These are phyloP conservation scores for Spermophilus dauricus DNA, from an alignment of 2,113 vertebrate genomes.

Conservation along the genomic window DNA sequence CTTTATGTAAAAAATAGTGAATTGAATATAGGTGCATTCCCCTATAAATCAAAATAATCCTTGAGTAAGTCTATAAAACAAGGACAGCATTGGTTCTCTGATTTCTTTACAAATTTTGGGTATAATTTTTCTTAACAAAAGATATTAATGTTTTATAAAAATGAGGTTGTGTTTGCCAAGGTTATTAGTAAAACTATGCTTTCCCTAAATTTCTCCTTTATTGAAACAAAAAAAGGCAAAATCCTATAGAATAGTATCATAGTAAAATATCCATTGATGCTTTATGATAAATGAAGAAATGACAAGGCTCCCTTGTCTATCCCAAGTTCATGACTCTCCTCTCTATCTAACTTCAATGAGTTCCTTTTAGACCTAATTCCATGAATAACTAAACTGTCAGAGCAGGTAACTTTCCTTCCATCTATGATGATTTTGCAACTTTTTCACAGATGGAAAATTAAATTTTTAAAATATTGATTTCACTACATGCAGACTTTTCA, in stretches of 20 bases:
- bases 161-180: background rate
- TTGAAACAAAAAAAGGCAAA: conserved; percentile 35
- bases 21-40: background rate
- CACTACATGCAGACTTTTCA: background rate
- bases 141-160: background rate
- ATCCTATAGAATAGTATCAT: background rate
- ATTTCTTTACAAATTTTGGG: background rate
- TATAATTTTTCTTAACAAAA: conserved; percentile 12
- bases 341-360: background rate
- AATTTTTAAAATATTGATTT: conserved; percentile 22
- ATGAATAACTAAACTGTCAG: background rate
- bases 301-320: background rate
- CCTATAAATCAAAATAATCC: background rate
- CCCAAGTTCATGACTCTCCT: background rate
- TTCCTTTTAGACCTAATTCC: background rate
- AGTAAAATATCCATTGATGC: background rate
- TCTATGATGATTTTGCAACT: background rate
- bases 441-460: background rate
- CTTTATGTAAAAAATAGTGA: background rate
- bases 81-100: background rate
- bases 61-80: background rate
- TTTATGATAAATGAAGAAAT: conserved; percentile 37
- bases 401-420: background rate
- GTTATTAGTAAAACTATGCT: background rate
- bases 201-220: background rate